Evolutionary conservation across 2,113 vertebrate genomes (phyloP).

Genomic region (Tenebrosternarchus preto): DNA sequence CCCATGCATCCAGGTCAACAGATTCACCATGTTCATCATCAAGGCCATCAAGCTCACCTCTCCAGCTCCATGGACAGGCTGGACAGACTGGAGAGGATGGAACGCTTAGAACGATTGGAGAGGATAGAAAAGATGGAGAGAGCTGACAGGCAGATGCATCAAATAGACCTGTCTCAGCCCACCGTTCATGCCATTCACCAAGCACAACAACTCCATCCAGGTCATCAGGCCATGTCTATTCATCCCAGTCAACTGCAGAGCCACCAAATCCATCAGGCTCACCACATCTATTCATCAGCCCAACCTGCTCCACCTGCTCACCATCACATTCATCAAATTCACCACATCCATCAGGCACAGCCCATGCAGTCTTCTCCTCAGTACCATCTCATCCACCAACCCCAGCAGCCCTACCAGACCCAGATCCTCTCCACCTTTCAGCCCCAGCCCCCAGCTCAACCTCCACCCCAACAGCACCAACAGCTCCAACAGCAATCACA

Average conservation of each 20-base stretch:
- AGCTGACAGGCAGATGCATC: conserved; percentile 55
- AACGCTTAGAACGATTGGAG: conserved; percentile 44
- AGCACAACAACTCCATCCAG: conserved; percentile 33
- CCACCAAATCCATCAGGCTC: conserved; percentile 67
- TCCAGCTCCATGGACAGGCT: conserved; percentile 68
- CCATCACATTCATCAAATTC: conserved; percentile 69
- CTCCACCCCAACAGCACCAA: conserved; percentile 45
- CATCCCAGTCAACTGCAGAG: conserved; percentile 68
- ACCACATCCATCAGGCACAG: conserved; percentile 71
- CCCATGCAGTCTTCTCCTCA: conserved; percentile 57
- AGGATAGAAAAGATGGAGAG: conserved; percentile 40
- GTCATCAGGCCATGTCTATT: conserved; percentile 60
- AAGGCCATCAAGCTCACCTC: conserved; percentile 69
- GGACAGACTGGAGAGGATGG: conserved; percentile 47
- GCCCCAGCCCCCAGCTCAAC: conserved; percentile 62
- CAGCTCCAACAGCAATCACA: conserved; percentile 29
- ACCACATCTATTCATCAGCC: conserved; percentile 39
- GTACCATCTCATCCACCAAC: conserved; percentile 72
- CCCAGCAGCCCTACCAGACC: conserved; percentile 68
- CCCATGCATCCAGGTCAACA: conserved; percentile 65
- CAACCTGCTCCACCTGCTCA: conserved; percentile 68
- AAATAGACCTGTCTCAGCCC: conserved; percentile 41
- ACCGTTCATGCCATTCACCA: conserved; percentile 30
- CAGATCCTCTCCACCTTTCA: conserved; percentile 70
- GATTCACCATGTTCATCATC: conserved; percentile 65